Base-by-base conservation (phyloP, 2,797 vertebrate genomes). In the Botia kubotai region DNA sequence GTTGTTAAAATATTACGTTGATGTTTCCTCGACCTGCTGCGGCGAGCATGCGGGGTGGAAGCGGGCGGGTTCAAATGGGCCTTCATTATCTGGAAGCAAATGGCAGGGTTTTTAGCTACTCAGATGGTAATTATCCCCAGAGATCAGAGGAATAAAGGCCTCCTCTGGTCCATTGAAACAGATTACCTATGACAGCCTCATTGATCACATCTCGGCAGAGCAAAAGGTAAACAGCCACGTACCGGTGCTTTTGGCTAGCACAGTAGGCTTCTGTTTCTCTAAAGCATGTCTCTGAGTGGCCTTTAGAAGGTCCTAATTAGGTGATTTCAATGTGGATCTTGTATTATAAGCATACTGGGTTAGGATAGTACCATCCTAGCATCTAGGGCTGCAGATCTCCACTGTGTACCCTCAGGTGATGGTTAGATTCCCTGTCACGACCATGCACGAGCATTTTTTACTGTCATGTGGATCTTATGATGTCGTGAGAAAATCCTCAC, bases 81-180 rank as follows among this genome's bases (percentile, higher is more conserved):
- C 86, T 90, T 91, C 88, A 92, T 92, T 90, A 90, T 89, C 91
- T 81, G 87, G 87, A 87, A 91, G 91, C 91, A 92, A 92, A 93
- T 88, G 89, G 80, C 89, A 87, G 85, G 87, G 89, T 85, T 87
- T 87, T 89, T 88, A 90, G 91, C 86, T 86, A 89, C 87, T 86
- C 84, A 90, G 84, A 87, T 85, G 87, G 86, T 76, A 89, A 87
- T 83, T 85, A 78, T 80, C 55, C 62, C 62, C 52, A 85, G 65
- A 91, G 86, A 91, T 91, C 87, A 91, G 82, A 88, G 87, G 89
- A 89, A 89, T 89, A 88, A 90, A 89, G 87, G 83, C 83, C 88
- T 76, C 88, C 83, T 88, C 85, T 83, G 72, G 86, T 84, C 86
- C 84, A 80, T 80, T 90, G 86, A 88, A 87, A 89, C 89, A 88